Percentiles rank a stretch among this genome's conserved stretches.
Evolutionary conservation across 2,113 vertebrate species (phyloP).

Genomic region (Ceyx melanurus): DNA sequence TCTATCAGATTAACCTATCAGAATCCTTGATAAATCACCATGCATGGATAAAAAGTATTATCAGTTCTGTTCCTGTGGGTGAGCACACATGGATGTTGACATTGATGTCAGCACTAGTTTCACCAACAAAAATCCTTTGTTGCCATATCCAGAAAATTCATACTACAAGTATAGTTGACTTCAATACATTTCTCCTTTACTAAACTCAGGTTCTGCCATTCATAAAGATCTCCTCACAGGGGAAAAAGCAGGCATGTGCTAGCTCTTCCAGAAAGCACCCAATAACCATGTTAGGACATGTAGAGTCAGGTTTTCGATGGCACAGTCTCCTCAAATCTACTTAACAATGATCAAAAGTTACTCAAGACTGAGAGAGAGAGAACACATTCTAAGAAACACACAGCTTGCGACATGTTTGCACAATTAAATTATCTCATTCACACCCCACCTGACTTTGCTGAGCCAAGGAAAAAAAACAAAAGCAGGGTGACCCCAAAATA

Average conservation of each 20-base stretch:
- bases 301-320: background rate
- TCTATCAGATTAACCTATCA: background rate
- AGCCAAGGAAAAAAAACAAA: background rate
- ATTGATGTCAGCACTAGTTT: background rate
- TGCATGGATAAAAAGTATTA: background rate
- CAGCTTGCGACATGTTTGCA: background rate
- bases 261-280: background rate
- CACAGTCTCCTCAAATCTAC: background rate
- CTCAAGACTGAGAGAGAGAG: background rate
- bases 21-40: background rate
- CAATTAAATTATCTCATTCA: background rate
- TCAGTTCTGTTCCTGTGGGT: background rate
- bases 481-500: background rate
- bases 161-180: background rate
- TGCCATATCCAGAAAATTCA: background rate
- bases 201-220: background rate
- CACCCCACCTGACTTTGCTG: background rate
- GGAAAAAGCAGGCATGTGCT: background rate
- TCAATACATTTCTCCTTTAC: background rate
- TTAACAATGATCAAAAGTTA: background rate
- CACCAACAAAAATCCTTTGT: background rate
- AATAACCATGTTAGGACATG: background rate
- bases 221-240: background rate
- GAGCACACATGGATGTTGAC: background rate
- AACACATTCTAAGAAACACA: background rate